Percentiles rank a stretch among this genome's conserved stretches.
These are phyloP conservation scores for Rhipidura dahli DNA, from an alignment of 2,113 vertebrate species.

Conservation along the genomic window DNA sequence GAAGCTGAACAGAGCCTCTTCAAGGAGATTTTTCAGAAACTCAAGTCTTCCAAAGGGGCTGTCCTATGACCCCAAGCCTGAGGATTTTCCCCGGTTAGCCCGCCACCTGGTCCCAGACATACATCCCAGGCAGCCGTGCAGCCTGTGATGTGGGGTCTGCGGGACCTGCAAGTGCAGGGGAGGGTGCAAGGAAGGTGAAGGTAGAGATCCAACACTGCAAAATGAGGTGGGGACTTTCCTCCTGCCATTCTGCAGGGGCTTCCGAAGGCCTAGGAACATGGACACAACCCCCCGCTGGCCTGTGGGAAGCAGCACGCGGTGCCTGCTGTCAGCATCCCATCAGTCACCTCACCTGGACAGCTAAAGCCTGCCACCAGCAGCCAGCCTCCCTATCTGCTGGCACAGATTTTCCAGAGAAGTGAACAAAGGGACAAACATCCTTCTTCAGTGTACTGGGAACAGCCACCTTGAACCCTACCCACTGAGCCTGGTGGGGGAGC, in stretches of 20 bases:
- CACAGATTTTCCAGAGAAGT: not conserved
- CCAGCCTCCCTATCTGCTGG: not conserved
- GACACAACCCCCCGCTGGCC: not conserved
- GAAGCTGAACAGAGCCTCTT: constrained; percentile 26
- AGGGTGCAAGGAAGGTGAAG: not conserved
- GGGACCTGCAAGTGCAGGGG: not conserved
- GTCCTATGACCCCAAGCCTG: not conserved
- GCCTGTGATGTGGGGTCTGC: rapidly evolving
- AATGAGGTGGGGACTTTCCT: not conserved
- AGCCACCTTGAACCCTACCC: not conserved
- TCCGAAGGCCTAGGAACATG: not conserved
- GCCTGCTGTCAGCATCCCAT: not conserved
- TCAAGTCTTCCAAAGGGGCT: not conserved
- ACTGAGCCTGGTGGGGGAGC: not conserved
- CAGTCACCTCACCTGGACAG: rapidly evolving
- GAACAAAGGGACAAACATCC: not conserved
- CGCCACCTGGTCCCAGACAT: not conserved
- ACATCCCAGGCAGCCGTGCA: not conserved
- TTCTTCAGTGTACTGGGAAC: not conserved
- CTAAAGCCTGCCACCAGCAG: not conserved
- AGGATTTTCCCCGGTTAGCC: not conserved
- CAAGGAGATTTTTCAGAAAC: constrained; percentile 36
- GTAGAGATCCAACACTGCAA: not conserved
- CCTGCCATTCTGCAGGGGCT: not conserved
- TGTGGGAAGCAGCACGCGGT: not conserved